Conservation (phyloP, 2,888 invertebrate species). For the Orthosia gothica region DNA sequence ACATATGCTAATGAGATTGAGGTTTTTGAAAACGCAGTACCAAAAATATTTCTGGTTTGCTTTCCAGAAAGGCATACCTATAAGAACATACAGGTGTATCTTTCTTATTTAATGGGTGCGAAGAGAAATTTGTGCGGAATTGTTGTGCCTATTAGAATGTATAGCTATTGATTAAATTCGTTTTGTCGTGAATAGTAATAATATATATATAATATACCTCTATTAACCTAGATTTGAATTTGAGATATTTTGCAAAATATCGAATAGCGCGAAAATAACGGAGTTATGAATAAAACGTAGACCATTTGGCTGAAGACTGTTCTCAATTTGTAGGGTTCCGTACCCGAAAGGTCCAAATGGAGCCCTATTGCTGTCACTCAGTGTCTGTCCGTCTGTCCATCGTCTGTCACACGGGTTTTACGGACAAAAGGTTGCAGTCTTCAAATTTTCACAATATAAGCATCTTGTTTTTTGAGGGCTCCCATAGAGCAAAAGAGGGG, state of each 20-base stretch:
- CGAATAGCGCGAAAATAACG: slow-evolving; percentile 16
- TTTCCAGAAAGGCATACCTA: not conserved
- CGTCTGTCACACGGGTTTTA: too few species aligned
- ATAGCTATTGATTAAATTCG: not conserved
- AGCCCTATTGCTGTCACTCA: too few species aligned
- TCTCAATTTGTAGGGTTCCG: not conserved
- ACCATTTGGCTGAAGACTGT: slow-evolving; percentile 8
- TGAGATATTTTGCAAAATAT: not conserved
- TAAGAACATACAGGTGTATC: not conserved
- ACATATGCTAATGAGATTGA: slow-evolving; percentile 32
- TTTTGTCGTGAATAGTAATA: slow-evolving; percentile 27
- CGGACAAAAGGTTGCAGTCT: too few species aligned
- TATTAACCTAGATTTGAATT: slow-evolving; percentile 18
- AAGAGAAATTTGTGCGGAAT: not conserved
- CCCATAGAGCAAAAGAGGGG: too few species aligned
- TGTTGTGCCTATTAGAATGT: not conserved
- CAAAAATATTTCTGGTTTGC: not conserved
- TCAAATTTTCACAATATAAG: too few species aligned
- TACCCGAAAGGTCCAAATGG: too few species aligned
- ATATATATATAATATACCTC: too few species aligned
- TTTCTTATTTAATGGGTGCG: not conserved
- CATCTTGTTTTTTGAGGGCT: too few species aligned
- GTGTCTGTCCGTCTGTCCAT: too few species aligned
- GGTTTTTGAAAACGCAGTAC: slow-evolving; percentile 36
- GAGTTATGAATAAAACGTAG: not conserved